A percentile compares a stretch with the other conserved stretches of the same genome.
These are phyloP conservation scores for Idris sp. DNA, from an alignment of 1,140 invertebrate species.

Conservation along the genomic window DNA sequence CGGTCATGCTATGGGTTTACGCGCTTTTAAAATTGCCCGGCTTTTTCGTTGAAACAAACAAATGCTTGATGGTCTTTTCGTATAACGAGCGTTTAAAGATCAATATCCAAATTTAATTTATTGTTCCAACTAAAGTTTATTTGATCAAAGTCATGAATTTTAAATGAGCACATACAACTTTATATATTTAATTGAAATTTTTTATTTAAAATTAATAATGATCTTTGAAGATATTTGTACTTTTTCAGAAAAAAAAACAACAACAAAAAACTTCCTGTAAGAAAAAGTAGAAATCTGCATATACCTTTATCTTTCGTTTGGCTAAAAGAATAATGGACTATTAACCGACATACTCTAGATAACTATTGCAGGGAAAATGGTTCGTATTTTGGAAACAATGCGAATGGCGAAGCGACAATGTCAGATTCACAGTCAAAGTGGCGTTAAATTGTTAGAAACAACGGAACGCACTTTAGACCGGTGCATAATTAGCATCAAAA, in stretches of 20 bases:
- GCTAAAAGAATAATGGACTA: conserved; percentile 31
- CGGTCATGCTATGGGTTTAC: conserved; percentile 55
- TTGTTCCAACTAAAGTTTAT: no score
- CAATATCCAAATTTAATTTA: no score
- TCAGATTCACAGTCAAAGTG: conserved; percentile 46
- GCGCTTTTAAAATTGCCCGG: conserved; percentile 48
- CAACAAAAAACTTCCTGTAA: no score
- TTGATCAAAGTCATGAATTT: no score
- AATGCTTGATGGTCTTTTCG: no score
- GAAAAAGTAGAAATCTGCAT: no score
- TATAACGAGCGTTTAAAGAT: neutral
- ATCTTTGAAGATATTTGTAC: no score
- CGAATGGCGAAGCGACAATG: conserved; percentile 31
- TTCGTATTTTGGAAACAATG: conserved; percentile 51
- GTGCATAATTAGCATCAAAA: conserved; percentile 64
- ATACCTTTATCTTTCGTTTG: conserved; percentile 11
- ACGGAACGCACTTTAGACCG: conserved; percentile 46
- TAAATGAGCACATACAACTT: no score
- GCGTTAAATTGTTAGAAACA: conserved; percentile 61
- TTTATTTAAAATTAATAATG: no score
- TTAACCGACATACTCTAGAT: conserved; percentile 38
- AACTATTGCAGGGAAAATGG: conserved; percentile 21
- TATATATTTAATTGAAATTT: no score
- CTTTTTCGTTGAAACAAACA: no score
- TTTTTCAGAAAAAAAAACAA: no score